Base-by-base conservation (phyloP, 2,888 invertebrate genomes). In the Cyaniris semiargus region DNA sequence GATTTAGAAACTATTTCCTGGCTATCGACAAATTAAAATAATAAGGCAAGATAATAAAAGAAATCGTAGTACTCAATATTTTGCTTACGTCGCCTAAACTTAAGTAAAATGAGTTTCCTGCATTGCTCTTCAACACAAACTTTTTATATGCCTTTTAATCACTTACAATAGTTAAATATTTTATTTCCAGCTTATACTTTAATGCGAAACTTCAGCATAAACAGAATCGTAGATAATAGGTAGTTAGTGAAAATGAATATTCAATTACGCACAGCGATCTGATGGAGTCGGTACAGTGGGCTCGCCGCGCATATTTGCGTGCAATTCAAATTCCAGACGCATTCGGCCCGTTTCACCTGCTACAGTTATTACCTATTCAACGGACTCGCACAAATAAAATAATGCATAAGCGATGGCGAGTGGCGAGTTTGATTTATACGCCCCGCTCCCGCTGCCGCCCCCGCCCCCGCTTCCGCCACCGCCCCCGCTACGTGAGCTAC, bases 391-490 rank as follows among this genome's bases (percentile, higher is more conserved):
- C 94, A 94, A 94, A 94, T 94, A 94, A 94, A 94, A 94, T 94
- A 94, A 94, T 94, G 92, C 91, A 94, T 93, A 94, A 92, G 92
- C 93, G 93, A 93, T 91, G 89, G 93, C 93, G 92, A 92, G 92
- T 91, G 90, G 92, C 89, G 90, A 90, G 92, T 93, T 92, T 94
- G 94, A 94, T 94, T 94, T 94, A 94, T 66, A 60, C 92, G 93
- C 90, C 86, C 87, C 83, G 86, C 86, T 83, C 82, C 84, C 83
- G 86, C 86, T 86, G 85, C 86, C 92, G 93, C 90, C 88, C 85
- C 87, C 83, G 86, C 86, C 82, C 82, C 84, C 83, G 86, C 86
- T 86, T 85, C 86, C 91, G 93, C 90, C 88, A 85, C 86, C 83
- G 86, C 86, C 83, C 83, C 84, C 83, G 86, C 86, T 86, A 85